Percentiles rank a stretch among this genome's conserved stretches.
phyloP scores from a whole-genome alignment of 2,888 invertebrate genomes.

The Cremastobaeus sp. region DNA sequence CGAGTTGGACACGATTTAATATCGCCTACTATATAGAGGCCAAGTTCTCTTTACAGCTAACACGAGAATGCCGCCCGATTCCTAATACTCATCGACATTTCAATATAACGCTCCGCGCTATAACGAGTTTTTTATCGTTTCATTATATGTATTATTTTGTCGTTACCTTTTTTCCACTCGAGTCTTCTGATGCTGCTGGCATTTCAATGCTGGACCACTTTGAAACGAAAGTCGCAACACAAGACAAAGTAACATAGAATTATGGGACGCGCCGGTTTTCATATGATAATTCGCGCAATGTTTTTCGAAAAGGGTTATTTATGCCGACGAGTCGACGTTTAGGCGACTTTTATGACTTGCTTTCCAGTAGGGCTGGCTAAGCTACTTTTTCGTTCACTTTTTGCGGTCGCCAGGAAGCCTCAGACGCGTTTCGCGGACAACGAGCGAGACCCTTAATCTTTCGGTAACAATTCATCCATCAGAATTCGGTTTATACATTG shows the following conservation, averaged over 20 bases:
- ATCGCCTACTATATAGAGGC: too few species aligned
- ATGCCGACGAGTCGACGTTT: conserved; percentile 27
- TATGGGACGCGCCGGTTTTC: conserved; percentile 50
- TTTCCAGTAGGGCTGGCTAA: not conserved
- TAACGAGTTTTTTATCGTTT: conserved; percentile 60
- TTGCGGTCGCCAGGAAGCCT: too few species aligned
- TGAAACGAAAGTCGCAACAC: conserved; percentile 50
- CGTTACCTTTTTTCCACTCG: conserved; percentile 19
- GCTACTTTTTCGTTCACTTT: not conserved
- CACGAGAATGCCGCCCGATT: conserved; percentile 57
- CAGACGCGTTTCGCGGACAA: too few species aligned
- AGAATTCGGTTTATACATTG: too few species aligned
- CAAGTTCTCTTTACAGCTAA: conserved; percentile 56
- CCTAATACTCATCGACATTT: conserved; percentile 60
- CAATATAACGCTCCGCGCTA: conserved; percentile 58
- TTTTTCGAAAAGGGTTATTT: conserved; percentile 35
- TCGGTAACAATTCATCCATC: too few species aligned
- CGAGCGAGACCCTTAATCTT: too few species aligned
- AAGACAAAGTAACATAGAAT: conserved; percentile 49
- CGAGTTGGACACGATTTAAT: too few species aligned
- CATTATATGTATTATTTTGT: conserved; percentile 54
- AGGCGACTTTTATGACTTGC: conserved; percentile 19
- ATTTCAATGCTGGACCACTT: conserved; percentile 53
- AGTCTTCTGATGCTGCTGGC: conserved; percentile 1
- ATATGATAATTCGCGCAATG: conserved; percentile 53